A percentile compares a stretch with the other conserved stretches of the same genome.
Evolutionary conservation across 2,797 vertebrate species (phyloP).

Genomic region (Stomatorhinus walkeri): DNA sequence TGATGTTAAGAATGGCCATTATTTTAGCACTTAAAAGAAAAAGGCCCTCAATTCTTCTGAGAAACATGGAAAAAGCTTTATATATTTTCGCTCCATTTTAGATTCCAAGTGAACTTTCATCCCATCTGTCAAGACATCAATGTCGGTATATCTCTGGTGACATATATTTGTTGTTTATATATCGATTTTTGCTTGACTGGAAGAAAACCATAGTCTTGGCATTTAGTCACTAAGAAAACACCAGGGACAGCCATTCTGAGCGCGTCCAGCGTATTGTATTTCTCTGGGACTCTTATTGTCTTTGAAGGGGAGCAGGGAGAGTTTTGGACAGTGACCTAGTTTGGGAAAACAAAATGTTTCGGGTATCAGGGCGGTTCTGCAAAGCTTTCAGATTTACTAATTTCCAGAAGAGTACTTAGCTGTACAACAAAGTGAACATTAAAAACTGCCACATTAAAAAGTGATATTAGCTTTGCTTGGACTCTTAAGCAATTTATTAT

Average conservation of each 20-base stretch:
- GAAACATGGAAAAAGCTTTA: background rate
- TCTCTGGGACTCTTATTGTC: background rate
- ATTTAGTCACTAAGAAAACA: background rate
- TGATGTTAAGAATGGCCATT: background rate
- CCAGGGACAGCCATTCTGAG: background rate
- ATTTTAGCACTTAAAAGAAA: background rate
- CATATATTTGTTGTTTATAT: background rate
- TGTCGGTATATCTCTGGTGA: background rate
- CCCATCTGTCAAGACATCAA: background rate
- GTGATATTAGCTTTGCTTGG: background rate
- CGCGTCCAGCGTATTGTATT: background rate
- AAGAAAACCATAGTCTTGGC: background rate
- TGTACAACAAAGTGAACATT: background rate
- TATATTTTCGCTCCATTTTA: background rate
- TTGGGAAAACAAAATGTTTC: background rate
- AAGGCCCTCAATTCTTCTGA: background rate
- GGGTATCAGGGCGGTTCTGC: background rate
- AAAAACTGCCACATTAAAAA: background rate
- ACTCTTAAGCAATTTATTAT: background rate
- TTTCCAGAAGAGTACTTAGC: background rate
- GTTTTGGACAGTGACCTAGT: background rate
- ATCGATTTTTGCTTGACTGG: background rate
- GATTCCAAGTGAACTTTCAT: conserved; percentile 1
- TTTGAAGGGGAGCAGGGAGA: background rate
- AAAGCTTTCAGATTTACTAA: background rate